phyloP scores from a whole-genome alignment of 2,113 vertebrate species.

The Taurulus bubalis region DNA sequence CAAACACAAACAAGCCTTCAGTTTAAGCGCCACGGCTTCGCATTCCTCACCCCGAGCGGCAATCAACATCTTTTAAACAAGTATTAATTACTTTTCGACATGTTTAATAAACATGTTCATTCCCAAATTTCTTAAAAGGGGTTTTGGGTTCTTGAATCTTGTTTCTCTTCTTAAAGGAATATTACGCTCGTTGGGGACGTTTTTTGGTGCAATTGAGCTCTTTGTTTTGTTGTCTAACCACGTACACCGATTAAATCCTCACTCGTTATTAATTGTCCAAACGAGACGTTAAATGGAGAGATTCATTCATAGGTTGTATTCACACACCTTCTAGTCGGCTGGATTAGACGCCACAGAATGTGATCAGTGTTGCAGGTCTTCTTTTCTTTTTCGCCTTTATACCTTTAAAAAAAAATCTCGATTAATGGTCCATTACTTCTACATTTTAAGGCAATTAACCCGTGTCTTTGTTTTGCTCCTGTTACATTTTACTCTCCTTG shows the following conservation, averaged over 20 bases:
- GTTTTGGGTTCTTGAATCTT: not conserved
- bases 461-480: too few species aligned
- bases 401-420: not conserved
- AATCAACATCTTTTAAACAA: not conserved
- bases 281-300: conserved; percentile 38
- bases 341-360: not conserved
- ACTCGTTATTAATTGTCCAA: conserved; percentile 14
- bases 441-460: not conserved
- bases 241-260: conserved; percentile 18
- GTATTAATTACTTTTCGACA: not conserved
- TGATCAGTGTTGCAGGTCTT: not conserved
- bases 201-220: not conserved
- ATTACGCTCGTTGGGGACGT: not conserved
- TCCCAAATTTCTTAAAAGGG: not conserved
- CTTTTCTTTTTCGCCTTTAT: not conserved
- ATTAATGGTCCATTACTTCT: not conserved
- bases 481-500: too few species aligned
- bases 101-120: not conserved
- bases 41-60: not conserved
- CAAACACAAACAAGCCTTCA: conserved; percentile 38
- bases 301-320: conserved; percentile 23
- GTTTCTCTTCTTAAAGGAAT: not conserved
- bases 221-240: conserved; percentile 31
- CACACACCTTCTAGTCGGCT: not conserved
- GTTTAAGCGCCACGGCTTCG: conserved; percentile 30